These are phyloP conservation scores for Melozone crissalis DNA, from an alignment of 2,113 vertebrate genomes.

Conservation along the genomic window DNA sequence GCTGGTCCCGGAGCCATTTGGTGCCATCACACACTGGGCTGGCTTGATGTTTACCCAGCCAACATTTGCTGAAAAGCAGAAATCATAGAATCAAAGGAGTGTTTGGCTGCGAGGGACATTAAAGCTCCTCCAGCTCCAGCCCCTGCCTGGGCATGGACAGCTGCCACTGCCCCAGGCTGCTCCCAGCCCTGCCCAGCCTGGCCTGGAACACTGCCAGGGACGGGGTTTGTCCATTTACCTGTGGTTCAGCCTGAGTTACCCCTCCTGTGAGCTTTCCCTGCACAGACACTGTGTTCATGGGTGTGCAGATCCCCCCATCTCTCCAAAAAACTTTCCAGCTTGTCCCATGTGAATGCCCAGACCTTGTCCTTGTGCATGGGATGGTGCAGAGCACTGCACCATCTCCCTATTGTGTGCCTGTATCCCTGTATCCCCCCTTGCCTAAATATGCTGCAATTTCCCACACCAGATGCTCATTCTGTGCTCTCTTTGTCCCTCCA, in stretches of 20 bases:
- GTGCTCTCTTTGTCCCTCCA: neutral
- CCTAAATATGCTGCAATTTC: neutral
- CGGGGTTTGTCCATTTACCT: rapidly evolving
- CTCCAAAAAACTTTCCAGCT: neutral
- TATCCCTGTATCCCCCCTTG: neutral
- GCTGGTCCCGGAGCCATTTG: neutral
- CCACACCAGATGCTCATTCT: neutral
- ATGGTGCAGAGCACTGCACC: neutral
- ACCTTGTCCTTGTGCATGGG: neutral
- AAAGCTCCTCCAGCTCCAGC: neutral
- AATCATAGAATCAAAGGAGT: neutral
- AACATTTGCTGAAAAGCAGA: neutral
- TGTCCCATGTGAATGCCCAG: neutral
- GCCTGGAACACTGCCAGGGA: neutral
- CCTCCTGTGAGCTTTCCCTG: neutral
- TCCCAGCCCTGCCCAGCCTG: neutral
- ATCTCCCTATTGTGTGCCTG: neutral
- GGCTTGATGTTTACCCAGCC: neutral
- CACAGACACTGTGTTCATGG: rapidly evolving
- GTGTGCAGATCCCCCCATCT: neutral
- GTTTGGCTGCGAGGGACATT: neutral
- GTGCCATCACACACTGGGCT: neutral
- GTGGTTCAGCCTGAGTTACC: rapidly evolving
- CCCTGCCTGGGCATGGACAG: neutral
- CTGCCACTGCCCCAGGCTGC: rapidly evolving